Evolutionary conservation across 1,140 invertebrate species (phyloP), one percentile per base, ranked within the genome.

Genomic region (Brachionus koreanus): DNA sequence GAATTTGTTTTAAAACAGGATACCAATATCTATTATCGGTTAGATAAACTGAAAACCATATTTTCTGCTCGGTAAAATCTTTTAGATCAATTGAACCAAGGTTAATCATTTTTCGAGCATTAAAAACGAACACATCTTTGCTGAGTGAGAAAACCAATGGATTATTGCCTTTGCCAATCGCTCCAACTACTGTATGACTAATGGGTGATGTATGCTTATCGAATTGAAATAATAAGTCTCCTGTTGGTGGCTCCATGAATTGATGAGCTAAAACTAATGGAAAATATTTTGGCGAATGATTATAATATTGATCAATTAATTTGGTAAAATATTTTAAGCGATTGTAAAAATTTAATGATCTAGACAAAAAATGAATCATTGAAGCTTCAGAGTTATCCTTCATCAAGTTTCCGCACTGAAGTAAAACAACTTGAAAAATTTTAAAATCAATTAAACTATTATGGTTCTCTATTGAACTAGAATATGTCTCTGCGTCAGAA

Each of bases 221-320:
- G 5, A 82, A 10, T 37, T 82, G 79, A 42, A 65, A 69, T 69
- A 49, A 49, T 29, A 83, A 13, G 5, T 72, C 65, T 33, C 39
- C 33, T 1, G 9, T 42, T n/a, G 83, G 57, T 4, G 86, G 84
- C 25, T 84, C 39, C 33, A 85, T 69, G 69, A 87, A 87, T 1
- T 87, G 84, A 82, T 87, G 87, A 65, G 85, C 86, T 6, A 87
- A 86, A 23, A 88, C 83, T 16, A 88, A 42, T 5, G 86, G 85
- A 82, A 84, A 86, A 39, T 87, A 85, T 46, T 85, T 84, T 5
- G 86, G 57, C 4, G 86, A 87, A 5, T 83, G 83, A 1, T 82
- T 85, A 81, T 88, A 86, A 83, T 86, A 86, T 72, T 87, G 85
- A 9, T 85, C 82, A 13, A 87, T 85, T 3, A 88, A 84, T 16